A percentile compares a stretch with the other conserved stretches of the same genome.
phyloP scores from a whole-genome alignment of 2,888 invertebrate genomes.

The Dexiosoma caninum region DNA sequence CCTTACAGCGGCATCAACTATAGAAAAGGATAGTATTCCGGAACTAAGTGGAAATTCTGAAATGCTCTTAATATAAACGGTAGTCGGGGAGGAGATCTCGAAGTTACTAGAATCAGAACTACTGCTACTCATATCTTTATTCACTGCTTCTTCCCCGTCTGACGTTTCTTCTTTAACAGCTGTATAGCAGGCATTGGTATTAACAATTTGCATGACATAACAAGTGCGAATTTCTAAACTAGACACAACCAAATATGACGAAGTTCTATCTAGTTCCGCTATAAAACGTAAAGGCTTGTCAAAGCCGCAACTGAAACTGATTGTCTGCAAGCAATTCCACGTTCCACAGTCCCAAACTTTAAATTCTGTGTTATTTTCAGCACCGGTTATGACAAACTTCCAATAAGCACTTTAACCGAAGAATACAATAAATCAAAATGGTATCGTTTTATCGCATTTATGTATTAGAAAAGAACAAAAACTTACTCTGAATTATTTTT shows the following conservation, averaged over 20 bases:
- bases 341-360: conserved; percentile 97
- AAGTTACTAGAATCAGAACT: conserved; percentile 5
- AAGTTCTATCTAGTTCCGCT: conserved; percentile 89
- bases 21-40: conserved; percentile 92
- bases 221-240: conserved; percentile 91
- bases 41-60: conserved; percentile 92
- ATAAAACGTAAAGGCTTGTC: conserved; percentile 71
- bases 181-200: conserved; percentile 79
- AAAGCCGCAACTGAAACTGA: conserved; percentile 81
- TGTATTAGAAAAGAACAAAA: not conserved
- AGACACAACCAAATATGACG: conserved; percentile 90
- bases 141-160: conserved; percentile 47
- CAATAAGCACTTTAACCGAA: conserved; percentile 82
- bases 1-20: conserved; percentile 85
- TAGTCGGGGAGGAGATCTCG: conserved; percentile 1
- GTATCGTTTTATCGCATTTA: not conserved
- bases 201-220: conserved; percentile 87
- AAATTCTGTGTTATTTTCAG: conserved; percentile 91
- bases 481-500: conserved; percentile 87
- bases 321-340: conserved; percentile 95
- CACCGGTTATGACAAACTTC: conserved; percentile 96
- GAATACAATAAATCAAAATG: conserved; percentile 68
- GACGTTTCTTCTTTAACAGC: conserved; percentile 38
- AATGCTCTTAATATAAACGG: conserved; percentile 85
- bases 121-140: conserved; percentile 54